Evolutionary conservation across 2,888 invertebrate genomes (phyloP), one percentile per base, ranked within the genome.

Genomic region (Shargacucullia verbasci): DNA sequence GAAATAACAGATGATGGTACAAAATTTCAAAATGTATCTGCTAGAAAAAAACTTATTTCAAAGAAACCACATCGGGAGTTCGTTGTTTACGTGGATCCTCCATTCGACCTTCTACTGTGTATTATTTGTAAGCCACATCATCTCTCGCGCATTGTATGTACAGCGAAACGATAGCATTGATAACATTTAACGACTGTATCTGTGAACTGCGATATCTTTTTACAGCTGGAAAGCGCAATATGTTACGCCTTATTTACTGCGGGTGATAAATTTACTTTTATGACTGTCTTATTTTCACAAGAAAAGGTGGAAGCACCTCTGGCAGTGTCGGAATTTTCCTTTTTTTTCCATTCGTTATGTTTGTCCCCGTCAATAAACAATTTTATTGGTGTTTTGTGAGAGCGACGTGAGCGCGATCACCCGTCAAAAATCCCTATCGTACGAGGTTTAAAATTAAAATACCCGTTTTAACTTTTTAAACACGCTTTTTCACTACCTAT

Each of bases 171-270:
- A 72, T 74, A 64, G 59, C 64, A 78, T 78, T 81, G 81, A 82
- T 76, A 82, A 78, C 73, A 68, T 76, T 82, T 85, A 82, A 86
- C 82, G 81, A 79, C 78, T 70, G 64, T 79, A 76, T 81, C 75
- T 79, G 70, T 73, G 76, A 76, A 70, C 76, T 72, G 77, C 71
- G 84, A 84, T 84, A 85, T 83, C 83, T 84, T 89, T 84, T 88
- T 85, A 87, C 81, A 80, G 79, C 83, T 82, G 47, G 63, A 82
- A 87, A 84, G 78, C 83, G 84, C 86, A 90, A 89, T 89, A 88
- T 88, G 88, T 90, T 86, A 87, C 86, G 82, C 83, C 84, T 89
- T 91, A 91, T 92, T 92, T 90, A 91, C 88, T 87, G 81, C 81
- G 74, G 80, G 82, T 83, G 63, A 91, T 92, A 92, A 92, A 92